Conservation (phyloP, 2,888 invertebrate genomes). For the Rhagium mordax region DNA sequence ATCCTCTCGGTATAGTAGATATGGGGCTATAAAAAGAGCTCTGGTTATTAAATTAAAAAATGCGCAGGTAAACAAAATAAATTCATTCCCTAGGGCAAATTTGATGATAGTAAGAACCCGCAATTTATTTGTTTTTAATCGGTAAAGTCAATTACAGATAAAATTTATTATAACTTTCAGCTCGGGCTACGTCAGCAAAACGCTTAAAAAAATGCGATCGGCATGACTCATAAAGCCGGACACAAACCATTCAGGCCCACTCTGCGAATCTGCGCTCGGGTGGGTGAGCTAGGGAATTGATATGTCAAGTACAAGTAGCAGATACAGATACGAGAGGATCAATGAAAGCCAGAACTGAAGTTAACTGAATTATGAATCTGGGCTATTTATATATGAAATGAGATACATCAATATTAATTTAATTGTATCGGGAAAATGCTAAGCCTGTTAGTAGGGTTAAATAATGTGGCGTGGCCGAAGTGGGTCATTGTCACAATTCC, state of each 20-base stretch:
- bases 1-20: too few species aligned
- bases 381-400: neutral
- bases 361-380: neutral
- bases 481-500: neutral
- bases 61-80: too few species aligned
- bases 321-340: too few species aligned
- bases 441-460: neutral
- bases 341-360: neutral
- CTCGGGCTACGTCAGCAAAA: neutral
- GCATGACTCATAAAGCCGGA: neutral
- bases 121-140: neutral
- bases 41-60: too few species aligned
- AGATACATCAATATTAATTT: conserved; percentile 1
- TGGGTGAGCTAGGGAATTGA: neutral
- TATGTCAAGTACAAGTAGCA: neutral
- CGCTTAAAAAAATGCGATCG: neutral
- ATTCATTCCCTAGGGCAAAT: neutral
- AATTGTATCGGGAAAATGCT: neutral
- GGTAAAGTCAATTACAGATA: neutral
- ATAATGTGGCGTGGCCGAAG: neutral
- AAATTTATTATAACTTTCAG: neutral
- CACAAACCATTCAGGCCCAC: neutral
- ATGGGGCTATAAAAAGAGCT: too few species aligned
- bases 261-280: neutral
- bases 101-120: neutral